phyloP scores from a whole-genome alignment of 2,888 invertebrate genomes.

The Caenorhabditis uteleia region DNA sequence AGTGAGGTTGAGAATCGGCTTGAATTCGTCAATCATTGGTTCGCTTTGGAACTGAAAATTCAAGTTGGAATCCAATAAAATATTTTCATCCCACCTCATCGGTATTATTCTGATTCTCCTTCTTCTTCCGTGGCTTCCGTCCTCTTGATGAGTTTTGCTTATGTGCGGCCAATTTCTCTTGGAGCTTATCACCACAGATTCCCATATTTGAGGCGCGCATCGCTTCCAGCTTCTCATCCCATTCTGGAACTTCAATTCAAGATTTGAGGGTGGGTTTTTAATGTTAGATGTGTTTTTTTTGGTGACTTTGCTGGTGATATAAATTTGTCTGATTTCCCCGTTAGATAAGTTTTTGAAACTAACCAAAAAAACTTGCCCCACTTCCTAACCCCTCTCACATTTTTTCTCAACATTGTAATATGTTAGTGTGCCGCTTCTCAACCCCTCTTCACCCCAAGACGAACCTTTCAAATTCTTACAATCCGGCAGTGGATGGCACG shows the following conservation, averaged over 20 bases:
- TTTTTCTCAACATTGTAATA: not conserved
- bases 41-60: constrained; percentile 17
- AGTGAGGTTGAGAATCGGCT: constrained; percentile 4
- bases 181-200: constrained; percentile 47
- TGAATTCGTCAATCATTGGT: constrained; percentile 22
- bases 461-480: constrained; percentile 44
- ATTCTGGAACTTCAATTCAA: constrained; percentile 15
- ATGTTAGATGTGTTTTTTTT: not conserved
- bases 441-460: not conserved
- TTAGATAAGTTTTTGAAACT: constrained; percentile 1
- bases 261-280: not conserved
- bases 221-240: constrained; percentile 49
- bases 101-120: constrained; percentile 23
- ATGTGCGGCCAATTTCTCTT: constrained; percentile 47
- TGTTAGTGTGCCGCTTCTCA: no score
- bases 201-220: constrained; percentile 55
- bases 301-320: not conserved
- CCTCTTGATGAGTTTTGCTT: constrained; percentile 56
- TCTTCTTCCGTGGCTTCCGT: constrained; percentile 48
- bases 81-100: constrained; percentile 19
- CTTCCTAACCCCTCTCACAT: not conserved
- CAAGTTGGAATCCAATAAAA: not conserved
- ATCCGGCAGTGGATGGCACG: constrained; percentile 51
- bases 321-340: not conserved
- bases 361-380: constrained; percentile 2